These are phyloP conservation scores for Caprella mutica DNA, from an alignment of 2,888 invertebrate genomes.

Conservation along the genomic window DNA sequence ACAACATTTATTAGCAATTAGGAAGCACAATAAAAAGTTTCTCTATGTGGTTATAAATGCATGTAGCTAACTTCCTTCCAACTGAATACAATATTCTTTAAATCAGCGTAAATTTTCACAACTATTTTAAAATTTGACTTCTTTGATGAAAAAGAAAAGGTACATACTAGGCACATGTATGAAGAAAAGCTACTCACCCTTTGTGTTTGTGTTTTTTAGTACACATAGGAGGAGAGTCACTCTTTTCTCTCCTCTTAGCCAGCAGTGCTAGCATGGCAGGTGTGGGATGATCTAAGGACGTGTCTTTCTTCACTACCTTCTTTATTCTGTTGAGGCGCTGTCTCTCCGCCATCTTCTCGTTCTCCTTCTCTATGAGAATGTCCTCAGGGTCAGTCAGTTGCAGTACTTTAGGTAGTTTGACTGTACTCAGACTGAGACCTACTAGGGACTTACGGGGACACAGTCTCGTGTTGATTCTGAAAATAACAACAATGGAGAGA, in stretches of 20 bases:
- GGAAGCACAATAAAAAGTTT: background rate
- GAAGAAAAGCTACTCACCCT: constrained; percentile 18
- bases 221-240: constrained; percentile 29
- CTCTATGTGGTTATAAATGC: background rate
- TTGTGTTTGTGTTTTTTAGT: constrained; percentile 31
- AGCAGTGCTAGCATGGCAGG: constrained; percentile 33
- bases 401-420: constrained; percentile 15
- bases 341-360: constrained; percentile 28
- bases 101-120: too few relatives aligned
- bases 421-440: constrained; percentile 30
- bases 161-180: background rate
- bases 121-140: background rate
- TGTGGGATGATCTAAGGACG: constrained; percentile 30
- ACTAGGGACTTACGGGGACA: constrained; percentile 22
- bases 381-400: constrained; percentile 21
- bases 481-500: background rate
- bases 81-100: too few relatives aligned
- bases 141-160: background rate
- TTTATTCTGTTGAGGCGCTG: constrained; percentile 26
- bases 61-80: background rate
- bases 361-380: constrained; percentile 30
- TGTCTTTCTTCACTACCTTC: constrained; percentile 23
- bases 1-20: too few relatives aligned
- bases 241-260: constrained; percentile 31
- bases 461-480: constrained; percentile 27